Evolutionary conservation across 2,888 invertebrate species (phyloP).

Genomic region (Calephelis perditalis): DNA sequence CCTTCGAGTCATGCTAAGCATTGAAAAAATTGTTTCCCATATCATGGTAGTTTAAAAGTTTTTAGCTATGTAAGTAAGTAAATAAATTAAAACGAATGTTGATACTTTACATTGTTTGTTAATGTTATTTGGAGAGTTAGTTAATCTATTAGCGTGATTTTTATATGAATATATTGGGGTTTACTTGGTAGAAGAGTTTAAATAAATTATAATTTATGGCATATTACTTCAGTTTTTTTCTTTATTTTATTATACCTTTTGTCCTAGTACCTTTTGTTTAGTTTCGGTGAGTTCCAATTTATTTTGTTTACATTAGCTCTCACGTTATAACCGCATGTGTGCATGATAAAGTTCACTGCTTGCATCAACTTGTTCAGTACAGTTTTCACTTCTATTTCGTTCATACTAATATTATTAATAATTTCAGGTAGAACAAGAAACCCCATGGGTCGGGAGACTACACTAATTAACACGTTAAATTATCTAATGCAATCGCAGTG

Average conservation of each 20-base stretch:
- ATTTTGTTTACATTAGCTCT: conserved; percentile 28
- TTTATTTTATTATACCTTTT: conserved; percentile 28
- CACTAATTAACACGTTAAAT: conserved; percentile 61
- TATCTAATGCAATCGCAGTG: conserved; percentile 49
- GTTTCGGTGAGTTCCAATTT: conserved; percentile 44
- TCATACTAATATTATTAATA: conserved; percentile 77
- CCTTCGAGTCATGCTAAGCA: conserved; percentile 62
- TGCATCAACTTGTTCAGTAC: conserved; percentile 47
- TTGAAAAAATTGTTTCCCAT: conserved; percentile 58
- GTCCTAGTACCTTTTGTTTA: conserved; percentile 29
- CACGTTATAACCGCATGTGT: conserved; percentile 47
- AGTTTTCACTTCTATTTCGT: conserved; percentile 58
- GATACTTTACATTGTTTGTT: conserved; percentile 70
- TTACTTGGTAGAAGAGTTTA: conserved; percentile 76
- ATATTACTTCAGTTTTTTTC: conserved; percentile 50
- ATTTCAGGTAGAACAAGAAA: conserved; percentile 75
- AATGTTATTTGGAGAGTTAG: conserved; percentile 71
- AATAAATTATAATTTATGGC: conserved; percentile 68
- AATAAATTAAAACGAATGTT: conserved; percentile 48
- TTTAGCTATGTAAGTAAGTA: conserved; percentile 58
- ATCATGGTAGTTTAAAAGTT: conserved; percentile 54
- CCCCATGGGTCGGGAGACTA: conserved; percentile 74
- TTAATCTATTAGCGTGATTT: conserved; percentile 72
- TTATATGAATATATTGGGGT: conserved; percentile 79
- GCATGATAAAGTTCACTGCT: conserved; percentile 54